These are phyloP conservation scores for Tetramorium alpestre DNA, from an alignment of 1,140 invertebrate species.

Conservation along the genomic window DNA sequence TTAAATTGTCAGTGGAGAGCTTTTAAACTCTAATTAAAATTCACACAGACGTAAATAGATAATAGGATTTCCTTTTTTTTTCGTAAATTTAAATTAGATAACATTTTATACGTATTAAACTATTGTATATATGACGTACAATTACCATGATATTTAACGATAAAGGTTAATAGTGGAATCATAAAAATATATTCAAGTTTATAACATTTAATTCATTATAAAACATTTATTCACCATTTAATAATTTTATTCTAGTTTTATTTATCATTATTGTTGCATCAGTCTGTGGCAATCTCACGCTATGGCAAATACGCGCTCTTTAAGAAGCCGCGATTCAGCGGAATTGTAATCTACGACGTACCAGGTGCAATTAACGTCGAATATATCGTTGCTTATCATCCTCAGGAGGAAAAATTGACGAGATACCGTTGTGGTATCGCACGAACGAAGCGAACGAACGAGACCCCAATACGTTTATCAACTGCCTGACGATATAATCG, in stretches of 20 bases:
- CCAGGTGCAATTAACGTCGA: background rate
- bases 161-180: background rate
- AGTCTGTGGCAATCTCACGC: background rate
- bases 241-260: background rate
- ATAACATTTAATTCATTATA: background rate
- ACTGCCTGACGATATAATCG: conserved; percentile 36
- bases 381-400: conserved; percentile 13
- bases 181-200: background rate
- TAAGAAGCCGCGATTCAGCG: background rate
- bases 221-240: background rate
- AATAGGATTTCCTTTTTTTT: background rate
- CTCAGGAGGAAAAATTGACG: background rate
- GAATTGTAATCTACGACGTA: conserved; percentile 2
- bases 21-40: background rate
- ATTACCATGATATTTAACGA: background rate
- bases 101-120: background rate
- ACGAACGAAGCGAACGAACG: background rate
- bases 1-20: background rate
- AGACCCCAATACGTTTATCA: conserved; percentile 23
- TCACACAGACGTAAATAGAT: background rate
- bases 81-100: background rate
- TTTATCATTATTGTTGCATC: background rate
- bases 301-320: background rate
- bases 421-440: conserved; percentile 18
- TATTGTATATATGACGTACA: background rate